phyloP scores from a whole-genome alignment of 2,888 invertebrate species.

The Philereme transversata region DNA sequence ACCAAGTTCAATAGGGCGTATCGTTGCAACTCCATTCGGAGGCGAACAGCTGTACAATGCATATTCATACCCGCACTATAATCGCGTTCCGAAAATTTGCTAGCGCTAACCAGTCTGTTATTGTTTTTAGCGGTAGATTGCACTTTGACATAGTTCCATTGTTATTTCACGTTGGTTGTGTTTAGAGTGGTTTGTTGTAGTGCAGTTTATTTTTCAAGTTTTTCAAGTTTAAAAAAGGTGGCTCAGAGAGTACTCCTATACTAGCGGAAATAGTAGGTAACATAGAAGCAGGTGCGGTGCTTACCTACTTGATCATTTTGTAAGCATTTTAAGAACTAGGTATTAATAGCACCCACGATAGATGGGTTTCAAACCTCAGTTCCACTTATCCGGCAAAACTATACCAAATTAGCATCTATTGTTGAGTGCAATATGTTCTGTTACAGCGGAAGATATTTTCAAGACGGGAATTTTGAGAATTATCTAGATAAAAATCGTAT shows the following conservation, averaged over 20 bases:
- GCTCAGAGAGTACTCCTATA: too few relatives aligned
- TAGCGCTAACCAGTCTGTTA: conserved; percentile 40
- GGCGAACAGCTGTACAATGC: conserved; percentile 35
- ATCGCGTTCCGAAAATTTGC: conserved; percentile 57
- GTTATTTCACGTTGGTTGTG: conserved; percentile 16
- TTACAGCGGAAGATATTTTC: conserved; percentile 3
- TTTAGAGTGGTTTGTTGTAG: neutral
- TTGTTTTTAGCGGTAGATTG: conserved; percentile 45
- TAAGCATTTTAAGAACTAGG: too few relatives aligned
- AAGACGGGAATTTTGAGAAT: conserved; percentile 3
- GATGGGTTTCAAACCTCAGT: conserved; percentile 14
- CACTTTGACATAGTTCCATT: conserved; percentile 17
- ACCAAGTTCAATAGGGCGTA: conserved; percentile 23
- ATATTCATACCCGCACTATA: conserved; percentile 43
- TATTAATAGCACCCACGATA: neutral
- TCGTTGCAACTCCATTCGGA: conserved; percentile 31
- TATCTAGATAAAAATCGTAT: too few relatives aligned
- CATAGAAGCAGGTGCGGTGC: too few relatives aligned
- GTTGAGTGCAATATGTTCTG: conserved; percentile 19
- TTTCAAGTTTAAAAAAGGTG: too few relatives aligned
- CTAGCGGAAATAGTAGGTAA: too few relatives aligned
- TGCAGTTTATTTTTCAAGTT: too few relatives aligned
- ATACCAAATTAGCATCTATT: conserved; percentile 8
- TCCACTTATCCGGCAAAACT: conserved; percentile 16
- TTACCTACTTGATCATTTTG: too few relatives aligned